A percentile compares a stretch with the other conserved stretches of the same genome.
Evolutionary conservation across 2,113 vertebrate species (phyloP).

Genomic region (Serinus canaria): DNA sequence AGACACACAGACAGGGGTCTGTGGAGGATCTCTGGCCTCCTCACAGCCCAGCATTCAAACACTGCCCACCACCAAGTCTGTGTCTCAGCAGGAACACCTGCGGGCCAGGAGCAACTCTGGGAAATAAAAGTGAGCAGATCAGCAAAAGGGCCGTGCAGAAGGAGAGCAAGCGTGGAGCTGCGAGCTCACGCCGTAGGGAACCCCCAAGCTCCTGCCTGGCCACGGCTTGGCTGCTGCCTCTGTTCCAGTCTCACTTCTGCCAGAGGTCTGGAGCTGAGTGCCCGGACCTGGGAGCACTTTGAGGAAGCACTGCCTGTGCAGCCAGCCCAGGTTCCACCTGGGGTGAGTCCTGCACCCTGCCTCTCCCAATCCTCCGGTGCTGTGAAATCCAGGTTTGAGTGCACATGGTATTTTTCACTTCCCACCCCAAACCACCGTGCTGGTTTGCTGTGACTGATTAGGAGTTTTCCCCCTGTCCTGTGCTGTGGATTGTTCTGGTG

Average conservation of each 20-base stretch:
- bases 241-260: not conserved
- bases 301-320: not conserved
- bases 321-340: not conserved
- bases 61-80: fast-evolving
- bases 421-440: fast-evolving
- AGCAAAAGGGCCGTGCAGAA: fast-evolving
- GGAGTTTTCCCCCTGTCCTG: not conserved
- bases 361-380: fast-evolving
- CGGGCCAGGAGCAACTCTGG: not conserved
- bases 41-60: no score
- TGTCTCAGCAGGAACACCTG: not conserved
- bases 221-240: not conserved
- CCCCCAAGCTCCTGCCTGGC: not conserved
- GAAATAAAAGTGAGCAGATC: not conserved
- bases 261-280: not conserved
- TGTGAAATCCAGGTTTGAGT: not conserved
- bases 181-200: fast-evolving
- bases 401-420: not conserved
- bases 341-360: fast-evolving
- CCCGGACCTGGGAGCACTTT: fast-evolving
- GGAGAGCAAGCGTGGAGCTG: fast-evolving
- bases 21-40: fast-evolving
- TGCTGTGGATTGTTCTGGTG: not conserved
- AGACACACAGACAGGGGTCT: not conserved
- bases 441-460: not conserved